Conservation (phyloP, 1,140 invertebrate species). For the Atta colombica region DNA sequence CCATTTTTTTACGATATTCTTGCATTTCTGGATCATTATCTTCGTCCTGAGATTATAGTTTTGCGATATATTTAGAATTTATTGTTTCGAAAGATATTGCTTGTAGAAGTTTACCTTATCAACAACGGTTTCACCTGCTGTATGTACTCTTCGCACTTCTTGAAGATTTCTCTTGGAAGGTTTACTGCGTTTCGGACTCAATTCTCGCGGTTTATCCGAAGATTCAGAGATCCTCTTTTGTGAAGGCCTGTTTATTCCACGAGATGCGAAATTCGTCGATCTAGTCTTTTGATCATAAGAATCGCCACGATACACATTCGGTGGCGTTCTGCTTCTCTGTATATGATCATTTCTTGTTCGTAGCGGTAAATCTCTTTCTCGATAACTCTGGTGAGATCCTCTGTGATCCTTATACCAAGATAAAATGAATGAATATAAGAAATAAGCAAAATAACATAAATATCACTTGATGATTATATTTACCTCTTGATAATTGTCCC, state of each 20-base stretch:
- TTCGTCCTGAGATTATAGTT: slow-evolving; percentile 74
- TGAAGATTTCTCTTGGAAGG: slow-evolving; percentile 72
- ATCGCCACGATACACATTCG: slow-evolving; percentile 75
- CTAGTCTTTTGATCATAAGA: slow-evolving; percentile 76
- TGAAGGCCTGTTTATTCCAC: slow-evolving; percentile 63
- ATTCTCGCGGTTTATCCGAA: slow-evolving; percentile 62
- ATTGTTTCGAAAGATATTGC: not conserved
- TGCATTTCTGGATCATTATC: slow-evolving; percentile 89
- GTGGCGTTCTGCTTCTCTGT: slow-evolving; percentile 69
- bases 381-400: slow-evolving; percentile 78
- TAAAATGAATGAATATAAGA: slow-evolving; percentile 6
- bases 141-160: slow-evolving; percentile 70
- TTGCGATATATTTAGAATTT: slow-evolving; percentile 5
- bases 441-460: not conserved
- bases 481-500: slow-evolving; percentile 81
- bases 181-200: slow-evolving; percentile 77
- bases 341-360: slow-evolving; percentile 74
- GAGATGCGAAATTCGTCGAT: slow-evolving; percentile 54
- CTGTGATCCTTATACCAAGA: slow-evolving; percentile 75
- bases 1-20: slow-evolving; percentile 89
- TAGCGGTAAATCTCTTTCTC: slow-evolving; percentile 80
- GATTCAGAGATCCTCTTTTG: slow-evolving; percentile 75
- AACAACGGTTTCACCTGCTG: slow-evolving; percentile 10
- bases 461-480: slow-evolving; percentile 25
- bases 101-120: slow-evolving; percentile 65